Base-by-base conservation (phyloP, 2,888 invertebrate genomes). In the Lucinisca nassula region DNA sequence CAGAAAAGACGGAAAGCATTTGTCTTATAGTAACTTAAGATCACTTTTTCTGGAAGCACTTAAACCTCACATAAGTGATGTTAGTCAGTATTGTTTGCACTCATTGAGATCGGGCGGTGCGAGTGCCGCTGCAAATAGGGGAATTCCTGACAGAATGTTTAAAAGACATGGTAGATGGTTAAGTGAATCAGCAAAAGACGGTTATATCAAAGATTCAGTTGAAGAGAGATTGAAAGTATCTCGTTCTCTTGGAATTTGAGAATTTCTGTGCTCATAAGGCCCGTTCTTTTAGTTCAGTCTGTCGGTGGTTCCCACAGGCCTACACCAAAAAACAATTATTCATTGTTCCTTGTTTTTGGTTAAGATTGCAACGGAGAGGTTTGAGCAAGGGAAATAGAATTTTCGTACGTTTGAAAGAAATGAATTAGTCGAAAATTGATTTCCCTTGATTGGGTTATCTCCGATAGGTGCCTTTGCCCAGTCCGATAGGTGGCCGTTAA, bases 101-200 rank as follows among this genome's bases (percentile, higher is more conserved):
- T 73, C 61, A 32, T 51, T 86, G 17, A 73, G 78, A 24, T 73
- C 82, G 4, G 78, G 86, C 0, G 86, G 83, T 4, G 83, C 86
- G 10, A 75, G 79, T 8, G 40, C 67, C 10, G 88, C 88, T 67
- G 88, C 85, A 14, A 85, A 82, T 55, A 51, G 21, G 4, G 85
- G 88, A 14, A 79, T 88, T 32, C 35, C 58, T 6, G 88, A 88
- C 49, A 82, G 85, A 58, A 14, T 88, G 75, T 88, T 84, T 49
- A 84, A 87, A 61, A 49, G 82, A 8, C 84, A 84, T 67, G 84
- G 87, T 0, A n/a, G 87, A 24, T 87, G 87, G 84, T n/a, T 55
- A 14, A 85, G 82, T 67, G 88, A 88, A 35, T 51, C 61, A 0
- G 88, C 85, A 17, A 82, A 88, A 32, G 85, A 88, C 49, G 88